Base-by-base conservation (phyloP, 2,113 vertebrate species). In the Vidua macroura region DNA sequence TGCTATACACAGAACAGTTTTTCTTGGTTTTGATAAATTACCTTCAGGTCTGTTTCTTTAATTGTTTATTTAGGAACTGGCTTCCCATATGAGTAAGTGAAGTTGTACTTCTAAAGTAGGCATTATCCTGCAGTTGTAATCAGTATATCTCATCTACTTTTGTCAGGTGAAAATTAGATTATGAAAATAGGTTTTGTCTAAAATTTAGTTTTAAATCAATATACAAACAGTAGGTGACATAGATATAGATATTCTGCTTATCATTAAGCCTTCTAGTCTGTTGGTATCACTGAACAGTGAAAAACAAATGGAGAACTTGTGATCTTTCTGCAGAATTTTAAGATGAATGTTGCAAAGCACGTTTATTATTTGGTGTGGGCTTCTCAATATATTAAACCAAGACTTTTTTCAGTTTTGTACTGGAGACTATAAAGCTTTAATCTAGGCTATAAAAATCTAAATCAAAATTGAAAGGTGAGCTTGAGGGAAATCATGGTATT, bases 301-400 rank as follows among this genome's bases (percentile, higher is more conserved):
- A 94, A 86, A 83, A 1, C 8, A 35, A 48, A 17, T 25, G 2
- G 37, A 82, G 9, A 82, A 63, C 8, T 58, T 83, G 23, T 55
- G 27, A 62, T 63, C 19, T 88, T 90, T 44, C 39, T 76, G 13
- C 2, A 4, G 23, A 56, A 62, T 7, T 49, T 82, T 53, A 72
- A 14, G 14, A 53, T 24, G 4, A 28, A 11, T 39, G 22, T 46
- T 24, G 0, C 37, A 77, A 77, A 70, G 6, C 2, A 15, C 0
- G 0, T 37, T 37, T 73, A 6, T 21, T 49, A 3, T 62, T 83
- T 77, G 18, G 4, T 22, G 4, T 51, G 28, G 25, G 7, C 4
- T 72, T 83, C 23, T 60, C 2, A 2, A 11, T 48, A 78, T 6
- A 9, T 43, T 85, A 5, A 0, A 7, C 3, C 8, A 15, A 52